These are phyloP conservation scores for Anastrepha obliqua DNA, from an alignment of 1,140 invertebrate genomes.

Conservation along the genomic window DNA sequence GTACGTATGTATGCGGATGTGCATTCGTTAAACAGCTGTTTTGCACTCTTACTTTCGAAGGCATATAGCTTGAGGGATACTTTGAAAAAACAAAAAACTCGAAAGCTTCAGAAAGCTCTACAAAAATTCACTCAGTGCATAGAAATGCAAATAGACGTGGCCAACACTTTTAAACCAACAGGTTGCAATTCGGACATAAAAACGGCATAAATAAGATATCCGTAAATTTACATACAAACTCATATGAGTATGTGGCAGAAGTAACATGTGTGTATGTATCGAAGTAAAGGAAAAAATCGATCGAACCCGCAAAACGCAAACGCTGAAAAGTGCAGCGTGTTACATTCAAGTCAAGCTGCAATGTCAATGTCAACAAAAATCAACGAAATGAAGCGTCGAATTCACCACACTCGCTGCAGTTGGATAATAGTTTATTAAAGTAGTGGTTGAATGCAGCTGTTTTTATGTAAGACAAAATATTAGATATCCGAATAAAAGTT, in stretches of 20 bases:
- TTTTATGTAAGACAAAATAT: background rate
- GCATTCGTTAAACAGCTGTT: no score
- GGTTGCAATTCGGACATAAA: slow-evolving; percentile 4
- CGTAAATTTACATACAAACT: no score
- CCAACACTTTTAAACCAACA: background rate
- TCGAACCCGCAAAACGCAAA: background rate
- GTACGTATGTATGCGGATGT: no score
- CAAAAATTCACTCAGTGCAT: background rate
- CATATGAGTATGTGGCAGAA: background rate
- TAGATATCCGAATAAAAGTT: background rate
- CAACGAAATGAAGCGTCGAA: background rate
- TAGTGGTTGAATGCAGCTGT: background rate
- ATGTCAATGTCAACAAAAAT: slow-evolving; percentile 23
- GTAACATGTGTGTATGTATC: background rate
- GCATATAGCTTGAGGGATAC: background rate
- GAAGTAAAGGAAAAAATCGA: background rate
- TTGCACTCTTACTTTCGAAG: background rate
- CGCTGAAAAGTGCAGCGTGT: background rate
- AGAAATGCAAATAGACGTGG: background rate
- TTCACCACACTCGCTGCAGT: slow-evolving; percentile 15
- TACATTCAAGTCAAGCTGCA: background rate
- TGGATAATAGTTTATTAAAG: background rate
- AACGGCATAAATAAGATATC: background rate
- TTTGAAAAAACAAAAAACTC: no score
- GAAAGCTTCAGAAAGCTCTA: background rate